phyloP scores from a whole-genome alignment of 2,113 vertebrate genomes.

The Ctenodactylus gundi region DNA sequence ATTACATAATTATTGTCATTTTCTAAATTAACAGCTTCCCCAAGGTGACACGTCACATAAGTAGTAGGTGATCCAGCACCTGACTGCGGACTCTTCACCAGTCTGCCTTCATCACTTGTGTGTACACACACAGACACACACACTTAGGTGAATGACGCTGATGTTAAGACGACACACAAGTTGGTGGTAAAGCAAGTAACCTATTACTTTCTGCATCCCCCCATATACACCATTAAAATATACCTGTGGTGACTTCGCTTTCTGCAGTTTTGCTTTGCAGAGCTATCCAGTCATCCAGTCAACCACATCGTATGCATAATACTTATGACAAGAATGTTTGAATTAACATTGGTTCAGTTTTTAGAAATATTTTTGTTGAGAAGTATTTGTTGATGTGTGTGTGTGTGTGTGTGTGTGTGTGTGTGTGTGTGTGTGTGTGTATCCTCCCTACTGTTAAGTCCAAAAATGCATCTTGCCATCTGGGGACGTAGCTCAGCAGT shows the following conservation, averaged over 20 bases:
- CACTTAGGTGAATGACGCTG: too few relatives aligned
- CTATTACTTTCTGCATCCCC: background rate
- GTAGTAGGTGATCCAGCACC: background rate
- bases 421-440: too few relatives aligned
- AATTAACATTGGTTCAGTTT: background rate
- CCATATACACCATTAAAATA: background rate
- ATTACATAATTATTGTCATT: background rate
- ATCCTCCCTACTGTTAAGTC: background rate
- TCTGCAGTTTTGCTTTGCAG: background rate
- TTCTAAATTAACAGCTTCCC: background rate
- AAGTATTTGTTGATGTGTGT: too few relatives aligned
- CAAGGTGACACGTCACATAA: background rate
- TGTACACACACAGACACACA: background rate
- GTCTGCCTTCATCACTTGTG: background rate
- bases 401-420: too few relatives aligned
- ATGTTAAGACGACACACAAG: background rate
- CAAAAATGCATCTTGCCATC: background rate
- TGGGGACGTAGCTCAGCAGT: too few relatives aligned
- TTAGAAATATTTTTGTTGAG: conserved; percentile 3
- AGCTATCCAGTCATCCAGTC: background rate
- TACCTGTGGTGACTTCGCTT: background rate
- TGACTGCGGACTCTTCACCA: background rate
- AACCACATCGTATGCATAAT: too few relatives aligned
- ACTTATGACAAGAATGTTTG: background rate
- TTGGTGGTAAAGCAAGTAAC: background rate